These are phyloP conservation scores for Dynastes tityus DNA, from an alignment of 2,888 invertebrate genomes.

Conservation along the genomic window DNA sequence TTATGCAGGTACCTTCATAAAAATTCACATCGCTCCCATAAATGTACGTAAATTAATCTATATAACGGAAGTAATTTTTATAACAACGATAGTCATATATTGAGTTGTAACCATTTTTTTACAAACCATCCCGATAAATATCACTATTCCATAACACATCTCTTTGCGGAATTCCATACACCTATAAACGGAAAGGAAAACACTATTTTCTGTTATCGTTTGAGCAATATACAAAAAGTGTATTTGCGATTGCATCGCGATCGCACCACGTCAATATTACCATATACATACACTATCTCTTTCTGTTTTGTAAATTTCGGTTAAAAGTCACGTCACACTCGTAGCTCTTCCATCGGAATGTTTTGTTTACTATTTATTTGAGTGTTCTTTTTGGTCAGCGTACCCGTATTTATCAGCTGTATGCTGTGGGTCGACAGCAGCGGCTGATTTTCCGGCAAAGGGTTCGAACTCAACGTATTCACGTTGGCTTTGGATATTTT, in stretches of 20 bases:
- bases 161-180: slow-evolving; percentile 16
- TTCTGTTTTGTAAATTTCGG: slow-evolving; percentile 29
- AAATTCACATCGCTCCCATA: slow-evolving; percentile 21
- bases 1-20: neutral
- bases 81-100: slow-evolving; percentile 29
- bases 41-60: neutral
- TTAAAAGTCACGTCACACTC: slow-evolving; percentile 80
- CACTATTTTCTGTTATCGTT: slow-evolving; percentile 48
- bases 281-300: slow-evolving; percentile 24
- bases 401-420: slow-evolving; percentile 84
- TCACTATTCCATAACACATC: slow-evolving; percentile 9
- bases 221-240: slow-evolving; percentile 59
- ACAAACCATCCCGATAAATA: slow-evolving; percentile 15
- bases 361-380: slow-evolving; percentile 76
- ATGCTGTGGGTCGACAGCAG: slow-evolving; percentile 83
- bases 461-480: slow-evolving; percentile 75
- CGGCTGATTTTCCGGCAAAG: slow-evolving; percentile 79
- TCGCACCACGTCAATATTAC: slow-evolving; percentile 36
- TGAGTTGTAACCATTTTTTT: neutral
- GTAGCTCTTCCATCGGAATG: slow-evolving; percentile 84
- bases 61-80: neutral
- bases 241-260: slow-evolving; percentile 52
- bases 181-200: slow-evolving; percentile 34
- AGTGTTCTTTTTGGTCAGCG: slow-evolving; percentile 84
- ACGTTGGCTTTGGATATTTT: slow-evolving; percentile 75